Evolutionary conservation across 2,113 vertebrate genomes (phyloP).

Genomic region (Mobula birostris): DNA sequence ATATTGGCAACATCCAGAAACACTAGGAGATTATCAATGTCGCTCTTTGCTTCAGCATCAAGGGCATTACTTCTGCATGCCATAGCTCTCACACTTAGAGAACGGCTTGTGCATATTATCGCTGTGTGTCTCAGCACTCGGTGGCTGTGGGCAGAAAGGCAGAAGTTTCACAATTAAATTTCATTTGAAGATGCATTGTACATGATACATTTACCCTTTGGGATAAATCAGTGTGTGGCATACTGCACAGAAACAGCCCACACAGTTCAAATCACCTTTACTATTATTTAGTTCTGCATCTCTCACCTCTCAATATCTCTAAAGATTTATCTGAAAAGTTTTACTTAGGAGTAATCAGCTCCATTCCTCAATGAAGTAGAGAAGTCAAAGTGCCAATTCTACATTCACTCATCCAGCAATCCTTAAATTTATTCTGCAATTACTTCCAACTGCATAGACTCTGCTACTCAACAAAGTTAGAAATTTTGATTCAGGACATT

Average conservation of each 20-base stretch:
- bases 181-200: background rate
- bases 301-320: background rate
- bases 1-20: conserved; percentile 95
- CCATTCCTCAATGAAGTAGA: too few species aligned
- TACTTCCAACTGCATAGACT: background rate
- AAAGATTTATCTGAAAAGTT: too few species aligned
- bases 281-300: background rate
- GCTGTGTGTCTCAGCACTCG: conserved; percentile 88
- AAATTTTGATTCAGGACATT: too few species aligned
- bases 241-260: background rate
- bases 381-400: too few species aligned
- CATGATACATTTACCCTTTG: background rate
- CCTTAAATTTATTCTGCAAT: background rate
- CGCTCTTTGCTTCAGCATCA: conserved; percentile 59
- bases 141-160: conserved; percentile 61
- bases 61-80: conserved; percentile 80
- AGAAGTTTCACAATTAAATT: background rate
- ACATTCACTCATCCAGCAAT: too few species aligned
- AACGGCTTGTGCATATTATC: conserved; percentile 91
- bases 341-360: too few species aligned
- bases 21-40: conserved; percentile 71
- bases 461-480: background rate
- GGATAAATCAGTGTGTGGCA: background rate
- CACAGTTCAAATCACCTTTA: background rate
- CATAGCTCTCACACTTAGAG: conserved; percentile 76